Evolutionary conservation across 2,888 invertebrate species (phyloP), one percentile per base, ranked within the genome.

Genomic region (Brenthis ino): DNA sequence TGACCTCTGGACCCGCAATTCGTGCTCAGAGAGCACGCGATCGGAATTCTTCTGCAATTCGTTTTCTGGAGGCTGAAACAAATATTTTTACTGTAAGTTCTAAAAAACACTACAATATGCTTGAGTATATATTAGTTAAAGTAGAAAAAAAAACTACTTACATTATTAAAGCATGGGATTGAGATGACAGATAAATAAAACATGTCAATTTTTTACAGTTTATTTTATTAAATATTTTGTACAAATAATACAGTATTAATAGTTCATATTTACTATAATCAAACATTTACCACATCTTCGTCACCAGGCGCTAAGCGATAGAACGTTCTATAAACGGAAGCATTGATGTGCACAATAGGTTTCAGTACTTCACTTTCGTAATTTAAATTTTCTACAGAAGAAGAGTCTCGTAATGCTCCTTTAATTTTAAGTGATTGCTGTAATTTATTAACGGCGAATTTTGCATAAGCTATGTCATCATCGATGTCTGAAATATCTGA

Each of bases 1-100:
- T 65, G 98, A 98, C 79, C 98, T 96, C 89, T 98, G 97, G 73
- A 99, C 97, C 77, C 98, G 95, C 76, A 98, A 94, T 91, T 99
- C 98, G 93, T 98, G 98, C 93, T 98, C 98, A 74, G 98, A 98
- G 84, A 98, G 96, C 83, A 96, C 96, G 72, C 97, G 95, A 84
- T 96, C 96, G 76, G 95, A 95, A 85, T 96, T 95, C 94, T 97
- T 97, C 93, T 97, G 97, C 85, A 98, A 94, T 89, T 98, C 97
- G 95, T 98, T 98, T 93, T 98, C 98, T 77, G 98, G 98, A 81
- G 98, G 97, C 97, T 98, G 94, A 1, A 91, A 92, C 84, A 89
- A 77, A 43, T 43, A 53, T 43, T 11, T 20, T 43, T 8, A 24
- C 33, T 63, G 11, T 43, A 63, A 12, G 14, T 20, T 16, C 50